phyloP scores from a whole-genome alignment of 2,113 vertebrate genomes.

The Petaurus breviceps region DNA sequence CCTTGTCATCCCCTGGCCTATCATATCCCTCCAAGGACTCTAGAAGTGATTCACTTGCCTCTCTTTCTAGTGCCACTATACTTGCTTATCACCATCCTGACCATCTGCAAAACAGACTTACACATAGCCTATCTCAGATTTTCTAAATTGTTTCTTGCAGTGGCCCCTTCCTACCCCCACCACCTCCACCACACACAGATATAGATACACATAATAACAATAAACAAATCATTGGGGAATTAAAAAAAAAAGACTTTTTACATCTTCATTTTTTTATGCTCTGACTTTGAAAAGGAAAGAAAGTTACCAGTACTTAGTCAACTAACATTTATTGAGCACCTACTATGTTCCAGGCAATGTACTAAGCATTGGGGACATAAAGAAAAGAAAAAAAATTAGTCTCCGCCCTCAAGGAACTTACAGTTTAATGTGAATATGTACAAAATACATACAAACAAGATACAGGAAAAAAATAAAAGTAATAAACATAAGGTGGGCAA shows the following conservation, averaged over 20 bases:
- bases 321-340: not conserved
- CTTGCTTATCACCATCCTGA: not conserved
- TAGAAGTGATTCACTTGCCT: not conserved
- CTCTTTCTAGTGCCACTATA: not conserved
- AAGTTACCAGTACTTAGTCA: not conserved
- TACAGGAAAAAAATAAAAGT: not conserved
- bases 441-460: not conserved
- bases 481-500: not conserved
- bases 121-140: not conserved
- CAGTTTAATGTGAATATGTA: not conserved
- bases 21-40: not conserved
- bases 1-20: not conserved
- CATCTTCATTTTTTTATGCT: not conserved
- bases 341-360: not conserved
- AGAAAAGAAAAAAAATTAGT: not conserved
- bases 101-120: not conserved
- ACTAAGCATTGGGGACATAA: not conserved
- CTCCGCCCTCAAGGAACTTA: not conserved
- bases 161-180: not conserved
- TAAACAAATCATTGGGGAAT: not conserved
- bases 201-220: not conserved
- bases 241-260: not conserved
- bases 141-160: not conserved
- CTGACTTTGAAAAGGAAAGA: not conserved
- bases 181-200: not conserved